Percentiles rank a stretch among this genome's conserved stretches.
phyloP scores from a whole-genome alignment of 2,888 invertebrate species.

The Aspidapion aeneum region DNA sequence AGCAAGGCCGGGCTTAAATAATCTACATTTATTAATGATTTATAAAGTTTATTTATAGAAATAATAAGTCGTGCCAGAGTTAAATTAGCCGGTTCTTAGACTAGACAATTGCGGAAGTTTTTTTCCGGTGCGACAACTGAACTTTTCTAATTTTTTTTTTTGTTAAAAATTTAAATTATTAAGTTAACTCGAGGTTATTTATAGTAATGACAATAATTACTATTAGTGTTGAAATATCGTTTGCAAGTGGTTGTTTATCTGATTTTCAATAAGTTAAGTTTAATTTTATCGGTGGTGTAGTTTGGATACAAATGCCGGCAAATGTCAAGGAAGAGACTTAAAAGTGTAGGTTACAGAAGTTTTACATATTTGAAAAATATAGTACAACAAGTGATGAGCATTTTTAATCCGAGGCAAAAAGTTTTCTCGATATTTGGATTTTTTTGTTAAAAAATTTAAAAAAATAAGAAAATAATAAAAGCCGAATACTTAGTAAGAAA shows the following conservation, averaged over 20 bases:
- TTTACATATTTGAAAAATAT: no score
- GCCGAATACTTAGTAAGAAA: no score
- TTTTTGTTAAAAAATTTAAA: no score
- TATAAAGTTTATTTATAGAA: neutral
- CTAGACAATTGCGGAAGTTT: neutral
- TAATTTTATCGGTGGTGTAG: neutral
- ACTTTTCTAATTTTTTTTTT: neutral
- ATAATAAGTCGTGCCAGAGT: neutral
- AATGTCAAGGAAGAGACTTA: constrained; percentile 4
- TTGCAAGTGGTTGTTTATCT: neutral
- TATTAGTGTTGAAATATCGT: neutral
- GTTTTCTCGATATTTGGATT: no score
- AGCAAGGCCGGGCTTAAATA: neutral
- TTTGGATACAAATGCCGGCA: neutral
- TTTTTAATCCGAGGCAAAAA: no score
- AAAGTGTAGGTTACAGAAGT: neutral
- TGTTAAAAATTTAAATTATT: no score
- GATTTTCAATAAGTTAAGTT: neutral
- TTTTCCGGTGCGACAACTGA: neutral
- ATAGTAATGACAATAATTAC: neutral
- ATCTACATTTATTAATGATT: neutral
- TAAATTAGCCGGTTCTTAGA: neutral
- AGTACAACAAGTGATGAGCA: no score
- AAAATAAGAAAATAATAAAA: no score
- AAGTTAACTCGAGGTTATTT: neutral